These are phyloP conservation scores for Cheilosia grossa DNA, from an alignment of 2,888 invertebrate species.

Conservation along the genomic window DNA sequence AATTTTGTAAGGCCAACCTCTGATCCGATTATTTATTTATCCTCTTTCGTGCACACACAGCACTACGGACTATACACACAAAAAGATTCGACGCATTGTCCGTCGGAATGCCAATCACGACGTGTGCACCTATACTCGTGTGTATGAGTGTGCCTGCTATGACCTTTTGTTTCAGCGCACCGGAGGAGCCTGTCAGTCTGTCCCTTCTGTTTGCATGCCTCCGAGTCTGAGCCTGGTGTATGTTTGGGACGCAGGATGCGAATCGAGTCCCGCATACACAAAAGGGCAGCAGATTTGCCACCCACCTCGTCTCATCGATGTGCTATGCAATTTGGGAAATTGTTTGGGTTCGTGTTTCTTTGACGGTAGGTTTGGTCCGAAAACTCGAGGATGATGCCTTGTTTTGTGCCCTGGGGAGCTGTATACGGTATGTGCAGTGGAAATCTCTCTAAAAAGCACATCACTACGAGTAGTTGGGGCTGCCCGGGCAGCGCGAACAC, in stretches of 20 bases:
- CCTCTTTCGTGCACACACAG: conserved; percentile 56
- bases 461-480: conserved; percentile 24
- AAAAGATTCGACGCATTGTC: conserved; percentile 73
- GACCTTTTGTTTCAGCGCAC: conserved; percentile 58
- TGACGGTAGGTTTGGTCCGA: conserved; percentile 1
- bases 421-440: conserved; percentile 30
- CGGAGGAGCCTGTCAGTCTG: conserved; percentile 68
- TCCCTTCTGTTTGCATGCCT: conserved; percentile 53
- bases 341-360: conserved; percentile 18
- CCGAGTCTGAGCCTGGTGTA: conserved; percentile 21
- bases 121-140: conserved; percentile 19
- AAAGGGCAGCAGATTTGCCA: neutral
- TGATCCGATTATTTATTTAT: conserved; percentile 73
- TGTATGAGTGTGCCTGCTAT: conserved; percentile 38
- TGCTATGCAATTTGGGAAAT: conserved; percentile 66
- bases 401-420: conserved; percentile 58
- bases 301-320: conserved; percentile 52
- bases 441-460: conserved; percentile 50
- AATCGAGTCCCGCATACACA: conserved; percentile 40
- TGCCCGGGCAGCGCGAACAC: conserved; percentile 12
- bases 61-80: conserved; percentile 10
- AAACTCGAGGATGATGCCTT: conserved; percentile 61
- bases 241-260: conserved; percentile 64
- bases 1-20: conserved; percentile 58
- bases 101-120: conserved; percentile 74